phyloP scores from a whole-genome alignment of 2,888 invertebrate genomes.

The Eucera pruinosa region DNA sequence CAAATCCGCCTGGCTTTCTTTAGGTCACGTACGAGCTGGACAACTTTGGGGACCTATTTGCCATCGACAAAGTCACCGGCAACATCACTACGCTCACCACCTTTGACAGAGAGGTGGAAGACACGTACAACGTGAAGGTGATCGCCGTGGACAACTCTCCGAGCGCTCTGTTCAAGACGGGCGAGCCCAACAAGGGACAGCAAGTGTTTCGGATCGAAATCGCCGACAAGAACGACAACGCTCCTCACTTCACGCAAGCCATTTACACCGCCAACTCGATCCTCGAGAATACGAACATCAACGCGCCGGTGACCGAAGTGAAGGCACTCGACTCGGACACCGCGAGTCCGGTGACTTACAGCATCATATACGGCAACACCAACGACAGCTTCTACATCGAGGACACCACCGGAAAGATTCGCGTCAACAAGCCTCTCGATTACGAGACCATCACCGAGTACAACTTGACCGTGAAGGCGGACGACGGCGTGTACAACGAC shows the following conservation, averaged over 20 bases:
- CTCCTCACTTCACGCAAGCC: conserved; percentile 93
- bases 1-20: too few relatives aligned
- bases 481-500: conserved; percentile 93
- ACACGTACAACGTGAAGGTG: conserved; percentile 95
- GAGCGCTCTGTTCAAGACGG: conserved; percentile 89
- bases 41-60: conserved; percentile 90
- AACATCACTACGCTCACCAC: conserved; percentile 92
- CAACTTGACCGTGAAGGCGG: conserved; percentile 92
- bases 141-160: conserved; percentile 96
- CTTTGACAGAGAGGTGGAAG: conserved; percentile 94
- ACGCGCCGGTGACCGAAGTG: conserved; percentile 94
- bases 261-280: conserved; percentile 91
- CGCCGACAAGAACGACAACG: conserved; percentile 98
- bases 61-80: conserved; percentile 93
- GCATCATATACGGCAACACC: conserved; percentile 94
- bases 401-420: conserved; percentile 93
- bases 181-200: conserved; percentile 90
- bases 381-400: conserved; percentile 95
- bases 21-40: conserved; percentile 91
- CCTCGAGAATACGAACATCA: conserved; percentile 93
- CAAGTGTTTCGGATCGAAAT: conserved; percentile 96
- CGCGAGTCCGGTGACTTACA: conserved; percentile 93
- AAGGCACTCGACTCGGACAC: conserved; percentile 95
- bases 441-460: conserved; percentile 95
- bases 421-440: conserved; percentile 91